A percentile compares a stretch with the other conserved stretches of the same genome.
These are phyloP conservation scores for Xiphophorus hellerii DNA, from an alignment of 2,113 vertebrate species.

Conservation along the genomic window DNA sequence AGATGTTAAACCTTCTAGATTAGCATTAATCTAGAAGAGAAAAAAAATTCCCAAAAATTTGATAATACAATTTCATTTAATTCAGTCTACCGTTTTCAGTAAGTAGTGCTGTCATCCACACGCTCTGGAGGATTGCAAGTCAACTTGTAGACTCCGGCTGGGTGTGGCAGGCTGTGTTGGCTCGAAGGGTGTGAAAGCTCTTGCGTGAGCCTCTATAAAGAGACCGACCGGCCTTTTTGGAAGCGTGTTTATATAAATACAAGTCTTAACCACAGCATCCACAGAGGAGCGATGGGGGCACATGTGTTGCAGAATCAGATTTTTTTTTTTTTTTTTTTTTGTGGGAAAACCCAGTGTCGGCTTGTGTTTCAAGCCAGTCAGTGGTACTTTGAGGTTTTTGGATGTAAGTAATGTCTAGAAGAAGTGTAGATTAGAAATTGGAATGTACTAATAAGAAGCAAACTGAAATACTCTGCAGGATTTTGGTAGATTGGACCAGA, in stretches of 20 bases:
- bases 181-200: constrained; percentile 26
- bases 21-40: background rate
- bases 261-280: constrained; percentile 15
- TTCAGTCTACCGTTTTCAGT: too few species aligned
- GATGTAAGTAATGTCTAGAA: background rate
- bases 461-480: background rate
- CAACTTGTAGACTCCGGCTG: constrained; percentile 39
- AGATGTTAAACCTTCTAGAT: background rate
- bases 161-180: constrained; percentile 49
- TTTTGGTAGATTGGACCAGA: background rate
- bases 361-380: background rate
- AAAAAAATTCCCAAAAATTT: background rate
- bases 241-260: background rate
- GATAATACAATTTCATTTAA: background rate
- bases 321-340: constrained; percentile 47
- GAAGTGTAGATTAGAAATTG: too few species aligned
- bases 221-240: constrained; percentile 19
- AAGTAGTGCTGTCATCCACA: background rate
- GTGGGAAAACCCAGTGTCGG: constrained; percentile 60
- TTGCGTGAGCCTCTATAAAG: background rate
- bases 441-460: too few species aligned
- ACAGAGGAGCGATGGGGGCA: constrained; percentile 17
- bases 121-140: background rate
- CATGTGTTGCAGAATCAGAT: constrained; percentile 28
- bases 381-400: background rate